Evolutionary conservation across 1,140 invertebrate species (phyloP), one percentile per base, ranked within the genome.

Genomic region (Atta texana): DNA sequence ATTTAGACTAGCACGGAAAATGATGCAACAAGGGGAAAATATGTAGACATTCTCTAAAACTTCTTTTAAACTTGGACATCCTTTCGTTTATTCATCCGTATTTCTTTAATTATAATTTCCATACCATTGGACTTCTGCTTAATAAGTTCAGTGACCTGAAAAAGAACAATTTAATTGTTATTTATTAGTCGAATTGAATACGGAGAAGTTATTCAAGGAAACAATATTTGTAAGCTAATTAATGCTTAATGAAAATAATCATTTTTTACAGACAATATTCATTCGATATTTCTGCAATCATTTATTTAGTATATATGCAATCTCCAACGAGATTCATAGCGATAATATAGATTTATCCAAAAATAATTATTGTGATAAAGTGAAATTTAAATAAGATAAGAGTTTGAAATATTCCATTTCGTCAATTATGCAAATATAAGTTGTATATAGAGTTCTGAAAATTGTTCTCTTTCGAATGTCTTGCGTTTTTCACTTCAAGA

Each of bases 171-270:
- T 63, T 39, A 72, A 75, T 51, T 71, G 28, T 89, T 24, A 69
- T 81, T 69, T 57, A 55, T 34, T 66, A 59, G 16, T 57, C 59
- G 34, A 78, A 89, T 63, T 24, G 39, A 57, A 39, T 53, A 34
- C 53, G 57, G 55, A 86, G 28, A 77, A 14, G 63, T 71, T 71
- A 10, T 44, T 53, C 51, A 66, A 74, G 76, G 49, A 88, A 75
- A 76, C 75, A 49, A 74, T 18, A 86, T 81, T 76, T 59, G 28
- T 55, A 24, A n/a, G 53, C 39, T 72, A 55, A 72, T 63, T 61
- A 89, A 72, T 49, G 34, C 4, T 63, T 61, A 89, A 39, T 71
- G 61, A 88, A 55, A 89, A 89, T 66, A 80, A 87, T 87, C 24
- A 72, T 57, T 63, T 53, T 59, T 28, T 59, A 72, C 84, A 82